Evolutionary conservation across 2,113 vertebrate genomes (phyloP).

Genomic region (Dicerorhinus sumatrensis): DNA sequence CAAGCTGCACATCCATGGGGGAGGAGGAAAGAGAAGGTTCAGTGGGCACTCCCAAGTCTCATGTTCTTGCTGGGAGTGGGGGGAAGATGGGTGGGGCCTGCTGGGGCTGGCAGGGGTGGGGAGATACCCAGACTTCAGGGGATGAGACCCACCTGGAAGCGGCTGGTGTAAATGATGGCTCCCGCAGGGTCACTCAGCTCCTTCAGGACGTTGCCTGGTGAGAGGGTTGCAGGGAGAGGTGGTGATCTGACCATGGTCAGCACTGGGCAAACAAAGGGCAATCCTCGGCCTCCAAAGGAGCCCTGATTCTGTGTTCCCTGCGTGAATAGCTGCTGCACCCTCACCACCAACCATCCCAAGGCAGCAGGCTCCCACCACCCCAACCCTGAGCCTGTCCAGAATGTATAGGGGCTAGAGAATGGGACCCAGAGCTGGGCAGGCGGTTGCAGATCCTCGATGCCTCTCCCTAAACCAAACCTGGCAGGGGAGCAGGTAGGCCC

Average conservation of each 20-base stretch:
- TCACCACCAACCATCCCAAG: neutral
- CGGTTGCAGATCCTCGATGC: neutral
- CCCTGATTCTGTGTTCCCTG: neutral
- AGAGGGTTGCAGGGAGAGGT: neutral
- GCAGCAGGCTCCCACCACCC: too few species aligned
- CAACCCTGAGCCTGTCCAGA: neutral
- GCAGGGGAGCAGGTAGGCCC: neutral
- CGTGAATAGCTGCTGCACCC: neutral
- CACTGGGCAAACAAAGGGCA: neutral
- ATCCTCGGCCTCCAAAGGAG: neutral
- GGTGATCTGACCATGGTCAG: neutral
- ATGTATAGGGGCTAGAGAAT: fast-evolving
- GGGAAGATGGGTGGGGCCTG: neutral
- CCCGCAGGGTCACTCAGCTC: conserved; percentile 94
- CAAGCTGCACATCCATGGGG: conserved; percentile 85
- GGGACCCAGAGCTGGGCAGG: neutral
- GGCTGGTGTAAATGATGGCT: conserved; percentile 92
- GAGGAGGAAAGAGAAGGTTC: neutral
- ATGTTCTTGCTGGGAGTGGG: neutral
- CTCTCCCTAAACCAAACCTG: neutral
- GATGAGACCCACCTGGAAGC: conserved; percentile 89
- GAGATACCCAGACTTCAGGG: neutral
- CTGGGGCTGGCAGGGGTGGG: neutral
- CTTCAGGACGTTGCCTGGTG: conserved; percentile 94
- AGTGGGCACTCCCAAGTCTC: neutral